Evolutionary conservation across 2,113 vertebrate genomes (phyloP).

Genomic region (Festucalex cinctus): DNA sequence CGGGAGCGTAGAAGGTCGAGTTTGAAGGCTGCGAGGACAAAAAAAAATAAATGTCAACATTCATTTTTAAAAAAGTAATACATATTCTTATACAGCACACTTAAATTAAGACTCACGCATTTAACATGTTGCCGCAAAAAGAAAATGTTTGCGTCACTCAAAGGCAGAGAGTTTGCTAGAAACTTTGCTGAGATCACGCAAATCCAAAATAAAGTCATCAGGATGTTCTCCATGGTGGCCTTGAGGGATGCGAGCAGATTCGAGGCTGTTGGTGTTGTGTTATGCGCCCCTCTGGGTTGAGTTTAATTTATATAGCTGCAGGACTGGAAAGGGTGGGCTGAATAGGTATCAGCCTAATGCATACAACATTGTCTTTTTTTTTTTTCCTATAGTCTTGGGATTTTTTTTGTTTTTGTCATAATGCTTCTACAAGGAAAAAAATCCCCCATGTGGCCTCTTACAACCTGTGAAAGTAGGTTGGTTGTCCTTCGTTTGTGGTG

Average conservation of each 20-base stretch:
- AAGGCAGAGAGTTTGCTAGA: not conserved
- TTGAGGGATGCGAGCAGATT: slow-evolving; percentile 11
- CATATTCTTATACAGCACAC: not conserved
- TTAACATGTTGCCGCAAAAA: accelerated
- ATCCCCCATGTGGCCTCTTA: slow-evolving; percentile 59
- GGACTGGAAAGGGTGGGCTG: slow-evolving; percentile 73
- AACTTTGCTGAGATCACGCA: slow-evolving; percentile 7
- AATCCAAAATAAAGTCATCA: slow-evolving; percentile 37
- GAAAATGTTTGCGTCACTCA: accelerated
- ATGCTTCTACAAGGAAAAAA: slow-evolving; percentile 70
- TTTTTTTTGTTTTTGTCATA: slow-evolving; percentile 86
- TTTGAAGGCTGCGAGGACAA: accelerated
- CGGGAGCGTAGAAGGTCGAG: slow-evolving; percentile 31
- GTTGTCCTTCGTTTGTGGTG: slow-evolving; percentile 23
- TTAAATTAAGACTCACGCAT: slow-evolving; percentile 48
- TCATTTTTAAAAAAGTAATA: not conserved
- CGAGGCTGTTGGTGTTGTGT: slow-evolving; percentile 21
- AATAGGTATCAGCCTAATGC: slow-evolving; percentile 74
- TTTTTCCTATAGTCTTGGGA: slow-evolving; percentile 90
- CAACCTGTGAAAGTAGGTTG: slow-evolving; percentile 45
- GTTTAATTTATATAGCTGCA: slow-evolving; percentile 63
- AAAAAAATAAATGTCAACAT: slow-evolving; percentile 7
- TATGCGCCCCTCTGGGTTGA: not conserved
- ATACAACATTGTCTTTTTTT: slow-evolving; percentile 77
- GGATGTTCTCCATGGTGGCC: slow-evolving; percentile 46